phyloP scores from a whole-genome alignment of 2,113 vertebrate species.

The Opisthocomus hoazin region DNA sequence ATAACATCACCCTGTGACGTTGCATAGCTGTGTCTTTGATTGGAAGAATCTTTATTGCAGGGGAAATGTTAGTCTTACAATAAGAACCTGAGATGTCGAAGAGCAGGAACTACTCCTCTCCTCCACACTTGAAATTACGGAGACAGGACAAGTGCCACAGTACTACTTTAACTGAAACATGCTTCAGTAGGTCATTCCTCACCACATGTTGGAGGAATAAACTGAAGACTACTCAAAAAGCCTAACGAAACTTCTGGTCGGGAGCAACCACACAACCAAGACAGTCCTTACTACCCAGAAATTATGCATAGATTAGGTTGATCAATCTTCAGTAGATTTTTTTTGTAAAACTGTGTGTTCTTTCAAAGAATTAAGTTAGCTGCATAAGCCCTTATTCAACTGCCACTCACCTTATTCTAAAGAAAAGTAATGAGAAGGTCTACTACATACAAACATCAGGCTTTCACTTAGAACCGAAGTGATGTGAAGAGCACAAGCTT shows the following conservation, averaged over 20 bases:
- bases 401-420: neutral
- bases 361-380: neutral
- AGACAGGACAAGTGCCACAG: neutral
- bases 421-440: neutral
- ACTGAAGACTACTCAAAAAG: neutral
- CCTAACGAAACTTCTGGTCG: neutral
- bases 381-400: neutral
- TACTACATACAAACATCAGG: neutral
- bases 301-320: neutral
- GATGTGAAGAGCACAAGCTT: neutral
- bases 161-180: neutral
- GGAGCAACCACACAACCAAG: neutral
- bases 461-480: neutral
- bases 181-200: neutral
- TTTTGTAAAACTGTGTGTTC: neutral
- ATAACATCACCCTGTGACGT: neutral
- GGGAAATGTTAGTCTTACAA: neutral
- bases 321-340: neutral
- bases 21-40: neutral
- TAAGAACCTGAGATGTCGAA: neutral
- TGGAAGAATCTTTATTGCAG: neutral
- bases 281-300: neutral
- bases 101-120: neutral
- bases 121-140: neutral
- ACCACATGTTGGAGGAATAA: neutral